These are phyloP conservation scores for Heliornis fulica DNA, from an alignment of 2,113 vertebrate species.

Conservation along the genomic window DNA sequence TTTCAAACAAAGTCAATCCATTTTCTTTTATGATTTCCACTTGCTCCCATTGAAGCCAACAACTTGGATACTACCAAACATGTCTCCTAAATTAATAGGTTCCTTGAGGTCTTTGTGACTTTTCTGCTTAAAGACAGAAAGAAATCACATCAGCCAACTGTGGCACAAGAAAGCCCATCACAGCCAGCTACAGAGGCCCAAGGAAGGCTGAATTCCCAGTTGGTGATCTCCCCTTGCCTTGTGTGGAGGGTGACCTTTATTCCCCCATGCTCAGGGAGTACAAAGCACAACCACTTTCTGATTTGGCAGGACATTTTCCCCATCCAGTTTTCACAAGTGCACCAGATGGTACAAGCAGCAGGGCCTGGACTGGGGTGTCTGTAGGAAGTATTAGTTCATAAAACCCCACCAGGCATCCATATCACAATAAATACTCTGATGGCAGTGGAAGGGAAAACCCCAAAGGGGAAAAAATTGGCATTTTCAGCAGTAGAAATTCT, in stretches of 20 bases:
- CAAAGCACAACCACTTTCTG: not conserved
- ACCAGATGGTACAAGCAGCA: not conserved
- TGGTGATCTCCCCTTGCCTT: not conserved
- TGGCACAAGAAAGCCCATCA: not conserved
- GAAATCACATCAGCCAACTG: not conserved
- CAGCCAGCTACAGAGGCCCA: not conserved
- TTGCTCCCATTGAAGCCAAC: not conserved
- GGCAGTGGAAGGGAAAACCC: not conserved
- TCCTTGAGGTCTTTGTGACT: not conserved
- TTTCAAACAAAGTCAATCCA: not conserved
- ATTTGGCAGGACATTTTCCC: not conserved
- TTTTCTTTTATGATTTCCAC: not conserved
- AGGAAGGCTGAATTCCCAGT: not conserved
- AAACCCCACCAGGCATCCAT: not conserved
- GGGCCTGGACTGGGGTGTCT: not conserved
- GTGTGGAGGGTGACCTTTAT: not conserved
- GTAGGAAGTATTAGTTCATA: not conserved
- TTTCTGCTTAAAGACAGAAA: not conserved
- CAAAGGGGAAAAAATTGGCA: not conserved
- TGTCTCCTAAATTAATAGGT: not conserved
- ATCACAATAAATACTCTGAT: conserved; percentile 44
- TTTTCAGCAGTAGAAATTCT: conserved; percentile 49
- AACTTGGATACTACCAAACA: not conserved
- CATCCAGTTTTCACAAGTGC: not conserved
- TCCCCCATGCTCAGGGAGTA: not conserved